Evolutionary conservation across 2,888 invertebrate genomes (phyloP).

Genomic region (Diadegma fenestrale): DNA sequence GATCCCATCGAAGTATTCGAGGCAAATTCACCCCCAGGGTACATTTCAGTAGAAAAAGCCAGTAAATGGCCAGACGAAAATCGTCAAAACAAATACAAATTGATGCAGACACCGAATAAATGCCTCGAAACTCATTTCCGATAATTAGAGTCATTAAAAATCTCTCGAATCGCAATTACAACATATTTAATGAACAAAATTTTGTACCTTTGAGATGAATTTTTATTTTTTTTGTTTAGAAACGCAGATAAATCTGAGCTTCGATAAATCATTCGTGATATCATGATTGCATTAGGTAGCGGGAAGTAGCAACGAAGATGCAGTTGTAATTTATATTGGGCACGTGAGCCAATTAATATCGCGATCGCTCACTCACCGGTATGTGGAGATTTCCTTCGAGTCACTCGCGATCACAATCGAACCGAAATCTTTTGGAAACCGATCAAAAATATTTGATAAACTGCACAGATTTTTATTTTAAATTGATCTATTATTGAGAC

Average conservation of each 20-base stretch:
- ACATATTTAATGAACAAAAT: slow-evolving; percentile 1
- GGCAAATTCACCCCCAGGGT: not conserved
- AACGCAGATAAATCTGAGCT: slow-evolving; percentile 7
- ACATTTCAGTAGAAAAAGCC: slow-evolving; percentile 41
- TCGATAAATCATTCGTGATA: slow-evolving; percentile 47
- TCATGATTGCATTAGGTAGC: slow-evolving; percentile 28
- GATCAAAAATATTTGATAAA: slow-evolving; percentile 11
- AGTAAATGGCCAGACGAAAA: slow-evolving; percentile 38
- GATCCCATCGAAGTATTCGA: slow-evolving; percentile 18
- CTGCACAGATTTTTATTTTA: slow-evolving; percentile 1
- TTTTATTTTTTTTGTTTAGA: not conserved
- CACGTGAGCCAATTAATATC: slow-evolving; percentile 60
- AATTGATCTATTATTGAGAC: not conserved
- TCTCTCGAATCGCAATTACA: not conserved
- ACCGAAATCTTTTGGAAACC: not conserved
- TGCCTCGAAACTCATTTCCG: not conserved
- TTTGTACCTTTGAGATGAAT: not conserved
- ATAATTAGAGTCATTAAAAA: not conserved
- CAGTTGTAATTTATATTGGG: slow-evolving; percentile 43
- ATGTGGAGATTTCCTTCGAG: slow-evolving; percentile 28
- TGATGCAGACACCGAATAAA: not conserved
- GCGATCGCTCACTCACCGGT: slow-evolving; percentile 63
- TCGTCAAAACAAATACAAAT: slow-evolving; percentile 27
- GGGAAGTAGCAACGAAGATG: slow-evolving; percentile 33
- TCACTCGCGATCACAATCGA: slow-evolving; percentile 22